These are phyloP conservation scores for Sebastes steindachneri DNA, from an alignment of 2,797 vertebrate species.

Conservation along the genomic window DNA sequence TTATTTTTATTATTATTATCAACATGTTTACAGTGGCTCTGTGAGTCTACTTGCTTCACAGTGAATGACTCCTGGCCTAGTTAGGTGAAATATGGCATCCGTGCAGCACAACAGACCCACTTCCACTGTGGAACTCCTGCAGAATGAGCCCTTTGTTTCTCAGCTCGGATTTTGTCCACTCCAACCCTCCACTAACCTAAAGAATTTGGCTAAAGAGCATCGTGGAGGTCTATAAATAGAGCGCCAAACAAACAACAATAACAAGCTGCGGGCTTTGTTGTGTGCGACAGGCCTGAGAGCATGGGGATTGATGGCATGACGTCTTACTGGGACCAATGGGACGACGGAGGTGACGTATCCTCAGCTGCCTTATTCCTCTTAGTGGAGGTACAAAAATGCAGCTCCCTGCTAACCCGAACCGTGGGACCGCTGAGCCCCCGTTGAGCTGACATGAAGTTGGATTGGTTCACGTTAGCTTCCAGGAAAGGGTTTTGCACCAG, in stretches of 20 bases:
- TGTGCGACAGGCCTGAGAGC: slow-evolving; percentile 53
- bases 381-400: slow-evolving; percentile 49
- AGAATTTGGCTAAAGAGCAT: slow-evolving; percentile 72
- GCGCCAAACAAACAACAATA: slow-evolving; percentile 70
- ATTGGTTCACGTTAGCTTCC: slow-evolving; percentile 70
- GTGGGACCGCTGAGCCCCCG: slow-evolving; percentile 60
- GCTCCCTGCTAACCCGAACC: slow-evolving; percentile 49
- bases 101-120: slow-evolving; percentile 55
- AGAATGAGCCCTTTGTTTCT: slow-evolving; percentile 76
- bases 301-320: slow-evolving; percentile 52
- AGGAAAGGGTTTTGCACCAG: slow-evolving; percentile 71
- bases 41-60: slow-evolving; percentile 23
- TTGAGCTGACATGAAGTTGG: slow-evolving; percentile 72
- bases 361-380: slow-evolving; percentile 60
- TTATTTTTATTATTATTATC: not conserved
- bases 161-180: slow-evolving; percentile 62
- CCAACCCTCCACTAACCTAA: slow-evolving; percentile 65
- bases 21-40: slow-evolving; percentile 5
- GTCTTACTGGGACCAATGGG: slow-evolving; percentile 37
- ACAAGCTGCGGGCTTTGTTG: slow-evolving; percentile 61
- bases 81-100: slow-evolving; percentile 51
- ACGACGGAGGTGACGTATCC: slow-evolving; percentile 51
- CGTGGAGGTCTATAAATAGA: slow-evolving; percentile 74
- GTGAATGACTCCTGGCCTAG: slow-evolving; percentile 26
- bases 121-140: slow-evolving; percentile 61